Base-by-base conservation (phyloP, 2,797 vertebrate species). In the Steatocranus sp. region DNA sequence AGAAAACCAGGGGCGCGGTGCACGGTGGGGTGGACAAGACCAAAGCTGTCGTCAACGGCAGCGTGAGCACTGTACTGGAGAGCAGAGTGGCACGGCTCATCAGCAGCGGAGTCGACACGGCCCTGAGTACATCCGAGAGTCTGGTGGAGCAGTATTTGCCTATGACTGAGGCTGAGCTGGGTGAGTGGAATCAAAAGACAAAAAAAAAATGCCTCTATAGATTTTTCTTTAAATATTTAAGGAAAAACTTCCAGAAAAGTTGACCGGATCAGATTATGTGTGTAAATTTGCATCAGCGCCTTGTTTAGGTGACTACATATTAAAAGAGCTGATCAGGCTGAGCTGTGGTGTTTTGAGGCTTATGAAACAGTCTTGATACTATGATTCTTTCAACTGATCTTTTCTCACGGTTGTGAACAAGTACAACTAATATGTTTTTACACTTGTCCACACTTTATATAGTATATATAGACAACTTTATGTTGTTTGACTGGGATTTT, bases 101-200 rank as follows among this genome's bases (percentile, higher is more conserved):
- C 91, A 98, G 94, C 95, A 97, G 87, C 1, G 91, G 97, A 1
- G 90, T 98, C 83, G 96, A 98, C 87, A 96, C 94, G 3, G 98
- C 97, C 0, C 95, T 99, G 75, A 96, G 93, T 38, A 97, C 93
- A 10, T 98, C 98, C 0, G 98, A 99, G 93, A 94, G 85, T 6
- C 94, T 99, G 83, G 95, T 99, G 88, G 98, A 99, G 78, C 97
- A 96, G 66, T 99, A 98, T 78, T 95, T 99, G 30, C 98, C 98
- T 25, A 93, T 97, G 85, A 96, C 96, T 1, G 96, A 97, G 88
- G 96, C 97, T 12, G 97, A 97, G 56, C 85, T 97, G 84, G 97
- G 98, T 98, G 95, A 97, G 93, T 20, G n/a, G 34, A 36, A 8
- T 61, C 56, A 61, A 61, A 61, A 61, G 41, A 4, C 23, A 61